These are phyloP conservation scores for Sitodiplosis mosellana DNA, from an alignment of 1,140 invertebrate genomes.

Conservation along the genomic window DNA sequence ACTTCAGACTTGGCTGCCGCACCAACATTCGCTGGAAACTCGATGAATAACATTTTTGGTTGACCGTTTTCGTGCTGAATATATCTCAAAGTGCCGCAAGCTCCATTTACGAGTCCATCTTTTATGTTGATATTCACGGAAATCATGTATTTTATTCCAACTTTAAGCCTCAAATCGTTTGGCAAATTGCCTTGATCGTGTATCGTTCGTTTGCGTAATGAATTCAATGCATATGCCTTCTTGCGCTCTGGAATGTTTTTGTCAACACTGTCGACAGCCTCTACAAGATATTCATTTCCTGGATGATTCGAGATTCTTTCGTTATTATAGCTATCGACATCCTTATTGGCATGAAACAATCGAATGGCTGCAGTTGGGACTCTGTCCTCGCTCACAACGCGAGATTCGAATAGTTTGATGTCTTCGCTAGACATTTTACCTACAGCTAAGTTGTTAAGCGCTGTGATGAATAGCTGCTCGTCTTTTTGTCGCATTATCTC, in stretches of 20 bases:
- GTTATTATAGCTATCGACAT: not conserved
- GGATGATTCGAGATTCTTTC: not conserved
- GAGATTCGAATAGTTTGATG: not conserved
- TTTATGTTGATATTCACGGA: not conserved
- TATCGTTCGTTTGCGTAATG: not conserved
- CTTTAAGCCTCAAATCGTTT: not conserved
- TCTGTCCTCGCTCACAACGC: not conserved
- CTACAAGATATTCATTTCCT: not conserved
- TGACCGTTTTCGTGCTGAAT: not conserved
- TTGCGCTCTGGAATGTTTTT: not conserved
- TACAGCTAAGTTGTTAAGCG: slow-evolving; percentile 9
- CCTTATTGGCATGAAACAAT: not conserved
- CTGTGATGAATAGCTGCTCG: slow-evolving; percentile 7
- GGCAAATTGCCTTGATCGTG: not conserved
- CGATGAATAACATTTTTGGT: not conserved
- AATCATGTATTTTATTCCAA: not conserved
- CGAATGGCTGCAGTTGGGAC: not conserved
- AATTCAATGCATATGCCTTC: not conserved
- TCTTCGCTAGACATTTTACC: not conserved
- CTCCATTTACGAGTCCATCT: not conserved
- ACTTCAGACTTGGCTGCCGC: too few species aligned
- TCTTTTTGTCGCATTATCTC: slow-evolving; percentile 12
- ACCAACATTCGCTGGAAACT: too few species aligned
- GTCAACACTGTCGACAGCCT: not conserved
- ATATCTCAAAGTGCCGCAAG: not conserved